Percentiles rank a stretch among this genome's conserved stretches.
Conservation (phyloP, 2,113 vertebrate species). For the Microtus oregoni region DNA sequence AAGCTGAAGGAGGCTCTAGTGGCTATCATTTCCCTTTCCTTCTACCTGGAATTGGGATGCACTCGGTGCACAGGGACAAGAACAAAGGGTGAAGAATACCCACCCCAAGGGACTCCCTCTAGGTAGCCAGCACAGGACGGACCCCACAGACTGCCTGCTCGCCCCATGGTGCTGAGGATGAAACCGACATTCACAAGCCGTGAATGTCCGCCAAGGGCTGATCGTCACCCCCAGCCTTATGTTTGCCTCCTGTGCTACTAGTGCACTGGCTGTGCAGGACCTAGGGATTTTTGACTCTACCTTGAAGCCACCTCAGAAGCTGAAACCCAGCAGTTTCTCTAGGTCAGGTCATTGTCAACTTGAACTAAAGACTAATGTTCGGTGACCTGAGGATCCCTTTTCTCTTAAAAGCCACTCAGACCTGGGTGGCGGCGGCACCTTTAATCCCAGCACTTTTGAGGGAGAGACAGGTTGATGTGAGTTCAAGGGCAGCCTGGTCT, state of each 20-base stretch:
- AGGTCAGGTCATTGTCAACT: not conserved
- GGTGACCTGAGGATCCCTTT: not conserved
- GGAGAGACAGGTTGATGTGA: not conserved
- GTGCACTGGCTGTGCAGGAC: not conserved
- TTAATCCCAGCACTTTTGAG: not conserved
- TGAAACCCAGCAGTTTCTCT: not conserved
- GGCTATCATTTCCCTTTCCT: not conserved
- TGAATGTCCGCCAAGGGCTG: not conserved
- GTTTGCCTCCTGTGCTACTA: not conserved
- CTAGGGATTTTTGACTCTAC: not conserved
- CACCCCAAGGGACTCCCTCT: not conserved
- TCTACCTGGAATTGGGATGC: not conserved
- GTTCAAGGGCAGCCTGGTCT: not conserved
- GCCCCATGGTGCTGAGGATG: not conserved
- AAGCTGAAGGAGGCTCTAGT: not conserved
- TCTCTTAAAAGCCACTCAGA: slow-evolving; percentile 4
- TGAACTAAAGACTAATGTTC: not conserved
- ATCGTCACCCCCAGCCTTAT: not conserved
- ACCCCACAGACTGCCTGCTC: not conserved
- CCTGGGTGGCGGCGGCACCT: not conserved
- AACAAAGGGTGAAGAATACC: not conserved
- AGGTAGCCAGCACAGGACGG: rapidly evolving
- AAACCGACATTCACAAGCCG: not conserved
- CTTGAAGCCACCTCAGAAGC: not conserved
- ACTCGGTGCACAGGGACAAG: not conserved